Conservation (phyloP, 2,888 invertebrate species). For the Fragum whitleyi region DNA sequence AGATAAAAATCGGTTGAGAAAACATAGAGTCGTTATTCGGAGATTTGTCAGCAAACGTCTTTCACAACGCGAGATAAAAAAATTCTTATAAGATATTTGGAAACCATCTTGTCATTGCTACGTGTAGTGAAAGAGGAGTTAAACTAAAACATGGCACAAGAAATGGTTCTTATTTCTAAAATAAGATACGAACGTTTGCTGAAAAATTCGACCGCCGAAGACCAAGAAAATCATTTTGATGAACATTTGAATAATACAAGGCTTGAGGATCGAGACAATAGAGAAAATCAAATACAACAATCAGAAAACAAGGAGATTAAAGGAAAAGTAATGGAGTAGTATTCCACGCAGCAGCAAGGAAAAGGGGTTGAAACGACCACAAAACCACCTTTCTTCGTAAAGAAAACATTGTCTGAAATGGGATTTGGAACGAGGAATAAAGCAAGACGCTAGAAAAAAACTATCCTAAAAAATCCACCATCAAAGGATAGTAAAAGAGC, state of each 20-base stretch:
- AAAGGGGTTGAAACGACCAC: not conserved
- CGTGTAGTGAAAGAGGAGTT: constrained; percentile 10
- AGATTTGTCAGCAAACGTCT: constrained; percentile 33
- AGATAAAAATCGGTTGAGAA: constrained; percentile 27
- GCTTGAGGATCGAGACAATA: not conserved
- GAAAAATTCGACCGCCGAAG: not conserved
- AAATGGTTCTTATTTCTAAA: constrained; percentile 46
- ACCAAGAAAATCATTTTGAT: not conserved
- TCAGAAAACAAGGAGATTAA: not conserved
- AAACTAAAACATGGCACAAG: constrained; percentile 32
- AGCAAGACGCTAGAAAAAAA: not conserved
- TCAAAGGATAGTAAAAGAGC: constrained; percentile 13
- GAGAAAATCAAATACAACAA: not conserved
- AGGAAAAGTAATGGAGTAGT: not conserved
- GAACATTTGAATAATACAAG: not conserved
- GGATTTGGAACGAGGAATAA: not conserved
- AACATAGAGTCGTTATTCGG: constrained; percentile 38
- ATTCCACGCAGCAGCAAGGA: not conserved
- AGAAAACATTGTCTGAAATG: constrained; percentile 45
- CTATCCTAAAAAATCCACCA: not conserved
- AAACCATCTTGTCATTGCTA: constrained; percentile 32
- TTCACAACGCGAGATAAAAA: constrained; percentile 26
- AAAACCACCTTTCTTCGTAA: constrained; percentile 42
- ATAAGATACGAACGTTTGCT: constrained; percentile 44
- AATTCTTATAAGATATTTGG: constrained; percentile 31